These are phyloP conservation scores for Aleiodes leptofemur DNA, from an alignment of 2,888 invertebrate genomes.

Conservation along the genomic window DNA sequence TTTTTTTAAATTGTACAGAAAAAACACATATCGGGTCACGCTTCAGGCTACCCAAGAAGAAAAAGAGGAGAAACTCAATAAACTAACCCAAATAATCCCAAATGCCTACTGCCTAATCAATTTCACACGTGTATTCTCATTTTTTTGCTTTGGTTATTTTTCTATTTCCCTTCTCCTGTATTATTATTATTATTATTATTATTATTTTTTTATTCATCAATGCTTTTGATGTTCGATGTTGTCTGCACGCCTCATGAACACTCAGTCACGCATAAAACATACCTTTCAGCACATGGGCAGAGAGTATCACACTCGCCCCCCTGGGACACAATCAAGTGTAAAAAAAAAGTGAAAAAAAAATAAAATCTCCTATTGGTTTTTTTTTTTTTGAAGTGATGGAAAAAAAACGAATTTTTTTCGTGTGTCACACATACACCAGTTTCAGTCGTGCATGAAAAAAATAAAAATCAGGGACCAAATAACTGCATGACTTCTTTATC, in stretches of 20 bases:
- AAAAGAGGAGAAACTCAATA: background rate
- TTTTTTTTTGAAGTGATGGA: conserved; percentile 46
- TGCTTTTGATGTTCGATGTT: conserved; percentile 69
- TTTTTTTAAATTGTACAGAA: background rate
- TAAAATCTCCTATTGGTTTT: conserved; percentile 33
- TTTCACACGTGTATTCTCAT: conserved; percentile 34
- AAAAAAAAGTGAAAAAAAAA: background rate
- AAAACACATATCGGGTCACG: conserved; percentile 16
- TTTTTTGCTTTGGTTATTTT: conserved; percentile 35
- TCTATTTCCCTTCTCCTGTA: conserved; percentile 50
- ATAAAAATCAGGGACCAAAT: conserved; percentile 18
- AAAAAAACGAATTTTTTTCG: conserved; percentile 37
- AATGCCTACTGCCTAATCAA: conserved; percentile 49
- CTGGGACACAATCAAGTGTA: conserved; percentile 20
- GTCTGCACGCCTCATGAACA: conserved; percentile 63
- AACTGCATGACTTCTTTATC: conserved; percentile 46
- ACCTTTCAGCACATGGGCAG: conserved; percentile 51
- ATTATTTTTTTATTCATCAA: conserved; percentile 53
- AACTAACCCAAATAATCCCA: conserved; percentile 53
- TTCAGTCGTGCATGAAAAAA: conserved; percentile 50
- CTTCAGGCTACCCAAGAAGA: conserved; percentile 50
- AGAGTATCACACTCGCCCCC: conserved; percentile 36
- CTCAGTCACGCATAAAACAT: conserved; percentile 47
- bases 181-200: conserved; percentile 40
- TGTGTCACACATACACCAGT: conserved; percentile 23